Percentiles rank a stretch among this genome's conserved stretches.
Conservation (phyloP, 2,797 vertebrate genomes). For the Onychomys arenicola region DNA sequence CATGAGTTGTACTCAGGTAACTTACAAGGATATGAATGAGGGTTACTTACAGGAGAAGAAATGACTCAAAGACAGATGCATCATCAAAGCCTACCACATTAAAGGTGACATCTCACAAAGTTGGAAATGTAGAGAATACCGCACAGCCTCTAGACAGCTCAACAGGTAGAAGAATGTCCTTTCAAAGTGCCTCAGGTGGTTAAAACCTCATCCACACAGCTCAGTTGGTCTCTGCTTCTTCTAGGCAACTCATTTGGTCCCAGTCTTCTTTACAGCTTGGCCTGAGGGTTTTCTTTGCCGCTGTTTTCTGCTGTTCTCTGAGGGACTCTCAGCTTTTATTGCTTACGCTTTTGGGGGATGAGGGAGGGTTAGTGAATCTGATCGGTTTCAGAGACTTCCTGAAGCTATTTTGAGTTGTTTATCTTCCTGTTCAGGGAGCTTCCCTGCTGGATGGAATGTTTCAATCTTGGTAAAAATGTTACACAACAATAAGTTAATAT, state of each 20-base stretch:
- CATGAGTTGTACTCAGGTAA: too few species aligned
- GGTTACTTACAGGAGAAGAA: not conserved
- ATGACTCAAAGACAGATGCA: not conserved
- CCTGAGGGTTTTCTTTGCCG: not conserved
- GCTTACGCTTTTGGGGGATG: too few species aligned
- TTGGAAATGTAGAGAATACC: not conserved
- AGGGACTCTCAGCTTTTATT: not conserved
- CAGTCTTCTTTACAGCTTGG: not conserved
- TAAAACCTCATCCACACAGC: not conserved
- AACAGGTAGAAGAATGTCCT: not conserved
- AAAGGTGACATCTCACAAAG: not conserved
- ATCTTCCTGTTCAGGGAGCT: not conserved
- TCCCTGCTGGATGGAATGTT: not conserved
- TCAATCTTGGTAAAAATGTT: not conserved
- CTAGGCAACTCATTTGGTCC: not conserved
- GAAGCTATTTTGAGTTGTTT: not conserved
- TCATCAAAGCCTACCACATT: not conserved
- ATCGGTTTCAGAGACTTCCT: not conserved
- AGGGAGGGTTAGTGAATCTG: not conserved
- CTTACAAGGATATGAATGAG: not conserved
- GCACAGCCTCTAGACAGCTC: not conserved
- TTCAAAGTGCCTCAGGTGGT: too few species aligned
- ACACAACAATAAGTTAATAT: not conserved
- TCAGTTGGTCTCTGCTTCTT: too few species aligned
- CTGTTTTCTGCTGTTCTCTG: not conserved